phyloP scores from a whole-genome alignment of 2,797 vertebrate species.

The Chrysocyon brachyurus region DNA sequence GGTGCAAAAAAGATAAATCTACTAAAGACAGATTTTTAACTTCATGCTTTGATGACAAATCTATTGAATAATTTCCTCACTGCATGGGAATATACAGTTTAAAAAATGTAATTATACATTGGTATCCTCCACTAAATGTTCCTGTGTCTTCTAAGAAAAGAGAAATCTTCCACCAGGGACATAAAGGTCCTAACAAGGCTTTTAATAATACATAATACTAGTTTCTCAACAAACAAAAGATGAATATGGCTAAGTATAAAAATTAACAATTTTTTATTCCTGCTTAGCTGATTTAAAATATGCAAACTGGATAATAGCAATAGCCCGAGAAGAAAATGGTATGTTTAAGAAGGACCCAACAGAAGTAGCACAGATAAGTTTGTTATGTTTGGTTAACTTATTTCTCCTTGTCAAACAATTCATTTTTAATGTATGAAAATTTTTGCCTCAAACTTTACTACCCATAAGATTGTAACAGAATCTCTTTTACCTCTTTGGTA shows the following conservation, averaged over 20 bases:
- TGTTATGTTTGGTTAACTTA: not conserved
- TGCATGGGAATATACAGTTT: not conserved
- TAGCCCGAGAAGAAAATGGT: not conserved
- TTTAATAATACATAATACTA: not conserved
- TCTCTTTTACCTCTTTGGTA: not conserved
- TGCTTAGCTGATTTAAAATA: not conserved
- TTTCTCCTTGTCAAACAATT: not conserved
- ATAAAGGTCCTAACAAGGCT: not conserved
- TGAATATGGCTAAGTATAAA: not conserved
- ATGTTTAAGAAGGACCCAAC: not conserved
- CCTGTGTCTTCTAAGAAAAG: not conserved
- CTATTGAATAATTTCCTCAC: not conserved
- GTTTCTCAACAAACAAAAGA: not conserved
- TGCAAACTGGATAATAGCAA: not conserved
- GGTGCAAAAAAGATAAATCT: constrained; percentile 2
- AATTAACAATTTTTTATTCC: not conserved
- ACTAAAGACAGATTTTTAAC: not conserved
- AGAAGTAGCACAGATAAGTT: not conserved
- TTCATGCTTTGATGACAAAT: constrained; percentile 15
- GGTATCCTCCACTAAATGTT: not conserved
- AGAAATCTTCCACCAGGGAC: not conserved
- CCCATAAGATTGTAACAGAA: not conserved
- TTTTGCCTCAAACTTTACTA: not conserved
- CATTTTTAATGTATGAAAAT: not conserved
- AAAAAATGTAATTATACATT: not conserved